Evolutionary conservation across 92 coral and sea anemone species (phyloP), one percentile per base, ranked within the genome.

Genomic region (Chrysogorgia sp.): DNA sequence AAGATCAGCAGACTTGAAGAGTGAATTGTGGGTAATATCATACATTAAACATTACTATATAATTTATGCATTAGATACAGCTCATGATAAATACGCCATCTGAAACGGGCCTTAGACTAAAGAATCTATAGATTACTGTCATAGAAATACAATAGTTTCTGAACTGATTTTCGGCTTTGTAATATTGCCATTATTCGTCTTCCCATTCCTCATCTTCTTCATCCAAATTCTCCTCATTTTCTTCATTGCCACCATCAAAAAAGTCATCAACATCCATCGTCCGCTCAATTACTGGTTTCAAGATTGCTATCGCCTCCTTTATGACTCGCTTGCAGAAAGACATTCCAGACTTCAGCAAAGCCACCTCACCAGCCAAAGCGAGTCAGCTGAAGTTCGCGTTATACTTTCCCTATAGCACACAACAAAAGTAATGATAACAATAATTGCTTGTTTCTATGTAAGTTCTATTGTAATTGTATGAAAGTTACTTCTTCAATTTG

Each of bases 381-480:
- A 69, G 28, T 13, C 58, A 37, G 43, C 43, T 37, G 43, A 37
- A 37, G 43, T 37, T 37, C 43, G 43, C 43, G 6, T 37, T 25
- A 48, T 69, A 69, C 41, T 69, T 69, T 43, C 76, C 76, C 76
- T 69, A 69, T n/a, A 69, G 9, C 43, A 69, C 35, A 69, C 53
- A 67, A 47, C 56, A 37, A 33, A 69, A 1, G 60, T 37, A 37
- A 37, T 37, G 43, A 37, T 37, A 37, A 37, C 43, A 37, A 37
- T 37, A 37, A 37, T 37, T 37, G 43, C 43, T 37, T 37, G 43
- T 37, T 37, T 37, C 43, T 37, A 37, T 37, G 6, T 37, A 37
- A 37, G 43, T 37, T 37, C 43, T 37, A 37, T 37, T 37, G 43
- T 37, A 37, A 37, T 37, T 37, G 43, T 37, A 37, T 37, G 43